Percentiles rank a stretch among this genome's conserved stretches.
Conservation (phyloP, 2,888 invertebrate species). For the Apotomis betuletana region DNA sequence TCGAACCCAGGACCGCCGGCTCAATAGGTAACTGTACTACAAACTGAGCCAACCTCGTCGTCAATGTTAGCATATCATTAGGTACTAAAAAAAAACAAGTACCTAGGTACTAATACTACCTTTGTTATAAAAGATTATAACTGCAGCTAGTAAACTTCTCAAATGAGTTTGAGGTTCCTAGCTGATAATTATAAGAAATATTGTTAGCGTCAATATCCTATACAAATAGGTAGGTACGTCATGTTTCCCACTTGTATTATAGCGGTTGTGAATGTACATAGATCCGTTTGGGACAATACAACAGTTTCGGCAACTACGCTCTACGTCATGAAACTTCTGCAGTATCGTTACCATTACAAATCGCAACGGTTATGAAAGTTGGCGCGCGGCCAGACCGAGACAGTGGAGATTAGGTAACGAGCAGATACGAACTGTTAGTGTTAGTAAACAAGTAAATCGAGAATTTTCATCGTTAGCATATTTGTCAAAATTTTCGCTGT, state of each 20-base stretch:
- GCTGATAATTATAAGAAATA: neutral
- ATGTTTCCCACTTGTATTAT: constrained; percentile 5
- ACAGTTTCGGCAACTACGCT: constrained; percentile 33
- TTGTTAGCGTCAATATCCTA: neutral
- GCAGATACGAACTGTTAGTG: constrained; percentile 14
- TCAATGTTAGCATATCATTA: too few species aligned
- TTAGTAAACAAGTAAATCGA: too few species aligned
- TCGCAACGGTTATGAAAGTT: constrained; percentile 42
- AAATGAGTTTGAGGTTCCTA: neutral
- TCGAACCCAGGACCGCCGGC: too few species aligned
- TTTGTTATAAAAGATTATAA: too few species aligned
- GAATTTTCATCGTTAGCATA: too few species aligned
- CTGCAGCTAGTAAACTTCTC: too few species aligned
- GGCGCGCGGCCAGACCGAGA: constrained; percentile 34
- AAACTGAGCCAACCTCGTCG: too few species aligned
- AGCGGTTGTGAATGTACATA: constrained; percentile 24
- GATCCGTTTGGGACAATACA: constrained; percentile 14
- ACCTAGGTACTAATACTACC: too few species aligned
- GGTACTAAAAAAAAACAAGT: too few species aligned
- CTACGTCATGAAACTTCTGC: constrained; percentile 32
- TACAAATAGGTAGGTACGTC: neutral
- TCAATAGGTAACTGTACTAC: too few species aligned
- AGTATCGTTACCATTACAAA: constrained; percentile 43
- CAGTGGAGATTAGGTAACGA: constrained; percentile 14
- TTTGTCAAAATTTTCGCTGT: too few species aligned